phyloP scores from a whole-genome alignment of 2,797 vertebrate species.

The Fistularia tabacaria region DNA sequence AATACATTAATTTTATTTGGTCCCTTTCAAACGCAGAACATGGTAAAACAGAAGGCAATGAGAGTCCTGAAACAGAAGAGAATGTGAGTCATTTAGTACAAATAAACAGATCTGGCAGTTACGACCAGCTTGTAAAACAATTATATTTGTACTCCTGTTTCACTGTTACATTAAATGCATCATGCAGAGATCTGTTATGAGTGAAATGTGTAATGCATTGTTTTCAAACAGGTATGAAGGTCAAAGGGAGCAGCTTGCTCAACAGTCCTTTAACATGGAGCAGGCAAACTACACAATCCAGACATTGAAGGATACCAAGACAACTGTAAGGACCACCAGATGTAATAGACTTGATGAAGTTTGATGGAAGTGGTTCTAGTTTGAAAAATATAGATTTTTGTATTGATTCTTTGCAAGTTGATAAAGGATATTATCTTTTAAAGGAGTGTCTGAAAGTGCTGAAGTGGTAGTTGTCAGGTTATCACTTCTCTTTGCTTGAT shows the following conservation, averaged over 20 bases:
- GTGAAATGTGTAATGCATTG: neutral
- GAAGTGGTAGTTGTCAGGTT: no score
- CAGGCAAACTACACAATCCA: slow-evolving; percentile 99
- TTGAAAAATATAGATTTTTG: no score
- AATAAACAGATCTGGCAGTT: neutral
- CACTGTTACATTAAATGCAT: no score
- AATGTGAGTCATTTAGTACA: slow-evolving; percentile 83
- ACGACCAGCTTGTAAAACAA: neutral
- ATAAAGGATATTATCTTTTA: no score
- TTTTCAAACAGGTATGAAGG: slow-evolving; percentile 87
- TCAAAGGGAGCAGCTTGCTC: slow-evolving; percentile 92
- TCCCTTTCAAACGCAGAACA: slow-evolving; percentile 80
- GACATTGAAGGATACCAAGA: slow-evolving; percentile 96
- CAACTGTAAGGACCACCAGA: slow-evolving; percentile 79
- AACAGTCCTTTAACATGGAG: slow-evolving; percentile 99
- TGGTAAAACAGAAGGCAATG: slow-evolving; percentile 97
- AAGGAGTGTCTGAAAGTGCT: no score
- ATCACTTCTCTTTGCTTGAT: no score
- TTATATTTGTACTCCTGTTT: neutral
- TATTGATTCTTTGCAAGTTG: no score
- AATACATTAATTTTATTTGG: neutral
- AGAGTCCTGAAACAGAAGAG: slow-evolving; percentile 96
- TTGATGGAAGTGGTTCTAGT: no score
- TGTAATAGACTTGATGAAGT: no score
- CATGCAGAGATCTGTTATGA: no score